Conservation (phyloP, 37 sponge, comb jelly and placozoan genomes). For the Theonella swinhoei region DNA sequence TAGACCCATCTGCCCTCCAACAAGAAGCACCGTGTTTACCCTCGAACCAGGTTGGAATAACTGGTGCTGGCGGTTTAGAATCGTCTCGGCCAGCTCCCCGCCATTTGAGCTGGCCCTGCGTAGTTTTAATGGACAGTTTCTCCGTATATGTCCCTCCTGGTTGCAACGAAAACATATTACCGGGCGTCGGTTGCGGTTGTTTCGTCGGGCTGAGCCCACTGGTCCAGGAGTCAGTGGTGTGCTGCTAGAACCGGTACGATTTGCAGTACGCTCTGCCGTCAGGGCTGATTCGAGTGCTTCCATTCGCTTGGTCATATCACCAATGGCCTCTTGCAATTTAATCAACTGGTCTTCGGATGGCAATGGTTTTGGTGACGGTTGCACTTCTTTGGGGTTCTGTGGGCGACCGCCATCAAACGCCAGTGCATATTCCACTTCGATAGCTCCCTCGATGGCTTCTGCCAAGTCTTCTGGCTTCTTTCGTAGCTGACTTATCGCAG, state of each 20-base stretch:
- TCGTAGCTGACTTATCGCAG: not conserved
- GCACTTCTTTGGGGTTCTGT: too few species aligned
- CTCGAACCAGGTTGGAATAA: not conserved
- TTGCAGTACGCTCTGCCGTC: too few species aligned
- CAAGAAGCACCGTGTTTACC: not conserved
- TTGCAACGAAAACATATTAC: constrained; percentile 15
- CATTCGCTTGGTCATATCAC: too few species aligned
- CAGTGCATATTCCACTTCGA: constrained; percentile 25
- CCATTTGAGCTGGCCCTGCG: not conserved
- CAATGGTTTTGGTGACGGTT: too few species aligned
- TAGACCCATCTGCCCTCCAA: not conserved
- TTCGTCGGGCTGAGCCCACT: too few species aligned
- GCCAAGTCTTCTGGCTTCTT: constrained; percentile 20
- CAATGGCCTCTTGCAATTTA: too few species aligned
- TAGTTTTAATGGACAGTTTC: constrained; percentile 40
- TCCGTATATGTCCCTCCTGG: constrained; percentile 4
- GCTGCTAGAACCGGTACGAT: too few species aligned
- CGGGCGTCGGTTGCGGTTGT: too few species aligned
- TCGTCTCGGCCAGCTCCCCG: not conserved
- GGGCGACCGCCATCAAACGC: constrained; percentile 1
- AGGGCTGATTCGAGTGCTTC: too few species aligned
- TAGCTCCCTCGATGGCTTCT: constrained; percentile 30
- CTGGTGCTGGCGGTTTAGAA: not conserved
- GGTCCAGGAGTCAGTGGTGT: too few species aligned
- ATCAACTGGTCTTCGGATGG: too few species aligned